These are phyloP conservation scores for Phaetusa simplex DNA, from an alignment of 2,113 vertebrate species.

Conservation along the genomic window DNA sequence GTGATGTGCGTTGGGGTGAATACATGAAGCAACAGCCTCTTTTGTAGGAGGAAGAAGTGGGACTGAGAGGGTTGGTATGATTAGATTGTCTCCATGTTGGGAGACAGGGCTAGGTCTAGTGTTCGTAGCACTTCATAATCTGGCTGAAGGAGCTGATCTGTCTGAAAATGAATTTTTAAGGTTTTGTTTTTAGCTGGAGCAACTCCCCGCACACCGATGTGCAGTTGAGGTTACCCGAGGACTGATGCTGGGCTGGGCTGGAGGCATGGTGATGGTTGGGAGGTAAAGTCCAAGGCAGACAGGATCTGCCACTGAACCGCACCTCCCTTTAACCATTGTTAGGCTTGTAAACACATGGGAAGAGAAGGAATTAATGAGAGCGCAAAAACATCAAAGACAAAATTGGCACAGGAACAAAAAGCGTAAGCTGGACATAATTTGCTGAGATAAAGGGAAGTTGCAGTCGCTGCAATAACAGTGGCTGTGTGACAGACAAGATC, in stretches of 20 bases:
- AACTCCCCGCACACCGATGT: background rate
- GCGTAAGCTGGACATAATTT: background rate
- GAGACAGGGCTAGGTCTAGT: background rate
- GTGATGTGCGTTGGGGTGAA: background rate
- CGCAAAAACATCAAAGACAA: background rate
- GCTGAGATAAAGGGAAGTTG: constrained; percentile 19
- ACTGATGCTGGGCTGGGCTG: background rate
- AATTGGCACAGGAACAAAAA: background rate
- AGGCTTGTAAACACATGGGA: background rate
- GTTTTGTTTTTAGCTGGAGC: background rate
- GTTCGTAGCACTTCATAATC: background rate
- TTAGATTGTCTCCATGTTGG: background rate
- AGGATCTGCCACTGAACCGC: background rate
- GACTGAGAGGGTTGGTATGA: background rate
- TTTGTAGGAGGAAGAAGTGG: background rate
- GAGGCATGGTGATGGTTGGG: background rate
- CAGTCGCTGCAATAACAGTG: accelerated
- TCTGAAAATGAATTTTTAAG: background rate
- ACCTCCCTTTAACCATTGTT: background rate
- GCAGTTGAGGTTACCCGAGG: background rate
- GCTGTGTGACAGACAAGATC: background rate
- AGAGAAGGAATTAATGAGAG: constrained; percentile 3
- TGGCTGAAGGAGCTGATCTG: background rate
- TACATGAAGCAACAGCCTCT: background rate
- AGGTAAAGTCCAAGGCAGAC: background rate